Evolutionary conservation across 2,113 vertebrate species (phyloP).

Genomic region (Alectura lathami): DNA sequence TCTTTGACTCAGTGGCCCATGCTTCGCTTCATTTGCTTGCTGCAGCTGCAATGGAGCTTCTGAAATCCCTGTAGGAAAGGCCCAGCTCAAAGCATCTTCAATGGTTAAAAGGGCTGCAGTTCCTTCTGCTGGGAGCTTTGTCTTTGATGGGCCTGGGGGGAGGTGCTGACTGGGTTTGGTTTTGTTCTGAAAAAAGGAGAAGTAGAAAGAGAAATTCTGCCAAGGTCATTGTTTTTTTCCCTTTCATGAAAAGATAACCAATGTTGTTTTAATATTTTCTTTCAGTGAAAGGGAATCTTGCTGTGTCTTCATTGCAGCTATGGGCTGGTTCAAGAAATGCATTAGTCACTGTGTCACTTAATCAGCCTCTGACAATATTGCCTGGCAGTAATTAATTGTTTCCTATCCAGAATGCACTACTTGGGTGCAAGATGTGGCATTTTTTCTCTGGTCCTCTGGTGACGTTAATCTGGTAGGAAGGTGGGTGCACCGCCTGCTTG

Average conservation of each 20-base stretch:
- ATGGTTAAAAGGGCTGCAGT: neutral
- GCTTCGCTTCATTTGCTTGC: constrained; percentile 47
- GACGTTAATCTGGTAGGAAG: neutral
- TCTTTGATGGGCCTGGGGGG: neutral
- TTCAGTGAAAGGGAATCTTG: neutral
- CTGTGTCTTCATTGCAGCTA: neutral
- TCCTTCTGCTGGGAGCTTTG: neutral
- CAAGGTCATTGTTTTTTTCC: neutral
- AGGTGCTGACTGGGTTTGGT: neutral
- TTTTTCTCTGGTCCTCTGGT: neutral
- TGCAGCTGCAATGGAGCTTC: neutral
- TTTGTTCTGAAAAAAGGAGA: neutral
- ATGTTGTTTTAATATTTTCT: constrained; percentile 35
- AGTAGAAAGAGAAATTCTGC: neutral
- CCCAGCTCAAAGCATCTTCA: constrained; percentile 46
- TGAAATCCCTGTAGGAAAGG: constrained; percentile 61
- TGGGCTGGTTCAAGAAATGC: neutral
- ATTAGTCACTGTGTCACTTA: neutral
- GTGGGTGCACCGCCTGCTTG: neutral
- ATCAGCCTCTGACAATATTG: neutral
- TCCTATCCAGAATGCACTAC: neutral
- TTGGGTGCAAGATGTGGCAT: neutral
- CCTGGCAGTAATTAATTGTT: constrained; percentile 14
- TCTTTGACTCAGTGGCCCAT: constrained; percentile 19
- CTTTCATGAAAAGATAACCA: constrained; percentile 38